A percentile compares a stretch with the other conserved stretches of the same genome.
These are phyloP conservation scores for Spatulosminthurus flaviceps DNA, from an alignment of 2,888 invertebrate genomes.

Conservation along the genomic window DNA sequence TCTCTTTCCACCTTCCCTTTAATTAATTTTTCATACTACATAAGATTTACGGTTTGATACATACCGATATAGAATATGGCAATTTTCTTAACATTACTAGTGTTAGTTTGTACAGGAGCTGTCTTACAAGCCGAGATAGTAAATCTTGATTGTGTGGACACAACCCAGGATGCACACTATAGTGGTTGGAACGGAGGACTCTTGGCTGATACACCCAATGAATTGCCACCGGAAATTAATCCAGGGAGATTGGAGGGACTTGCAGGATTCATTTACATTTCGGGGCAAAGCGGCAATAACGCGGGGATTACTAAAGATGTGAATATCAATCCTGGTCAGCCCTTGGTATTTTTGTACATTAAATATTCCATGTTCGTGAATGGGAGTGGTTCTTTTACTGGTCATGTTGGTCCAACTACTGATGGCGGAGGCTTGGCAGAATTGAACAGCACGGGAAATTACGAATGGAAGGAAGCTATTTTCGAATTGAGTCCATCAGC, in stretches of 20 bases:
- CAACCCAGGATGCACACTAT: not conserved
- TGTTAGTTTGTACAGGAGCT: not conserved
- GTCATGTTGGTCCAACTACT: not conserved
- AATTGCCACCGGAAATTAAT: not conserved
- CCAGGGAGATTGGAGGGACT: not conserved
- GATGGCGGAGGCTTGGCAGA: not conserved
- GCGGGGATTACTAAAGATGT: not conserved
- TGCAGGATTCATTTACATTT: not conserved
- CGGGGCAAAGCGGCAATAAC: not conserved
- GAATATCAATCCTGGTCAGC: not conserved
- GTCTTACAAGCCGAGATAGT: not conserved
- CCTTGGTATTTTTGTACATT: not conserved
- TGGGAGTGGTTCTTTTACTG: not conserved
- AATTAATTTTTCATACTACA: not conserved
- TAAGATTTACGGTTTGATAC: no score
- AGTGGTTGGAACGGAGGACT: slow-evolving; percentile 10
- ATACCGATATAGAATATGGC: no score
- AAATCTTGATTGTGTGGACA: slow-evolving; percentile 5
- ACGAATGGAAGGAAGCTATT: slow-evolving; percentile 1
- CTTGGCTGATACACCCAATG: not conserved
- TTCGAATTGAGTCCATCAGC: not conserved
- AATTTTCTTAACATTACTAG: not conserved
- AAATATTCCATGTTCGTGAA: not conserved
- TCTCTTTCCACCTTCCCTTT: no score
- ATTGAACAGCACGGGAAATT: not conserved